Conservation (phyloP, 2,113 vertebrate species). For the Blennius ocellaris region DNA sequence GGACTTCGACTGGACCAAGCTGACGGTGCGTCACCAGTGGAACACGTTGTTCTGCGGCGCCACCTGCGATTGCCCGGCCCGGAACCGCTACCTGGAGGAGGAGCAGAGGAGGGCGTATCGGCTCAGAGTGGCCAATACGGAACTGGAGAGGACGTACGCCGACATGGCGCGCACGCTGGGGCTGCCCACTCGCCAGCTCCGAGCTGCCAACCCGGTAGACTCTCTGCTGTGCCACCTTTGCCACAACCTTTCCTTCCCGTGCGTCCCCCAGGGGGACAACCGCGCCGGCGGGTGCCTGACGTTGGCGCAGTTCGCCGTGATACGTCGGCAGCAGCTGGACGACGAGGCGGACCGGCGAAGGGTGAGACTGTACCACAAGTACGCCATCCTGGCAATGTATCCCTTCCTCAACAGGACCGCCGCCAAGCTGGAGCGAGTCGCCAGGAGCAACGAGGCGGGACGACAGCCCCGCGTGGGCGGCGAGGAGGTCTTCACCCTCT, state of each 20-base stretch:
- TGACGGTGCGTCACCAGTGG: slow-evolving; percentile 91
- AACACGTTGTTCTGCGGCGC: slow-evolving; percentile 93
- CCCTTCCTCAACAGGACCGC: slow-evolving; percentile 93
- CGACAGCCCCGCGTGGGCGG: slow-evolving; percentile 75
- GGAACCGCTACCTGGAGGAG: slow-evolving; percentile 91
- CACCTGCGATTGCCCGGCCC: slow-evolving; percentile 91
- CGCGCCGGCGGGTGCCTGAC: slow-evolving; percentile 84
- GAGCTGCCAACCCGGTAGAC: slow-evolving; percentile 95
- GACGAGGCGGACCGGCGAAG: slow-evolving; percentile 90
- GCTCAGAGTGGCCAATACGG: slow-evolving; percentile 84
- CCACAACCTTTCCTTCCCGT: slow-evolving; percentile 92
- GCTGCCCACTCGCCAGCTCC: slow-evolving; percentile 88
- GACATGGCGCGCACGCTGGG: slow-evolving; percentile 92
- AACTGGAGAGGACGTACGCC: slow-evolving; percentile 89
- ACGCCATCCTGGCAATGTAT: slow-evolving; percentile 90
- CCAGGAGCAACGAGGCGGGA: slow-evolving; percentile 71
- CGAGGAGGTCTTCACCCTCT: slow-evolving; percentile 88
- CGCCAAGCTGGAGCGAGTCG: slow-evolving; percentile 85
- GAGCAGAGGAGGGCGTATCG: slow-evolving; percentile 94
- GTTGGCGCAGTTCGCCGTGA: slow-evolving; percentile 90
- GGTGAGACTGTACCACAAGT: slow-evolving; percentile 89
- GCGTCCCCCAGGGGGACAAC: slow-evolving; percentile 60
- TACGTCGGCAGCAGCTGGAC: slow-evolving; percentile 92
- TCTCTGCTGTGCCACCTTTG: slow-evolving; percentile 95
- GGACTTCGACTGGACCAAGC: slow-evolving; percentile 90